phyloP scores from a whole-genome alignment of 2,797 vertebrate species.

The Mareca strepera region DNA sequence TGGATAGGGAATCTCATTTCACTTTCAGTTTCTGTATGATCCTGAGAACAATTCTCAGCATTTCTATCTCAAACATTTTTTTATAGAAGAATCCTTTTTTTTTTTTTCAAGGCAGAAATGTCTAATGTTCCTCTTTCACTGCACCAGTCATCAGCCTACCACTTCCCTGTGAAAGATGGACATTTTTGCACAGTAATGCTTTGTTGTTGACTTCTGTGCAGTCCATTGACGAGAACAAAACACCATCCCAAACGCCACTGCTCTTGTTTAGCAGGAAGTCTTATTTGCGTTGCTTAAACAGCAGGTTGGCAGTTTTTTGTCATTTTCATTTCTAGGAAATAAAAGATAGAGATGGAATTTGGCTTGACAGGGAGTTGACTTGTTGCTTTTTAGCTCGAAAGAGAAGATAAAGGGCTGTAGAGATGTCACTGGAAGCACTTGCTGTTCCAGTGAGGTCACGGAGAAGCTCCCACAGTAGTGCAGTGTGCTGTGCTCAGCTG shows the following conservation, averaged over 20 bases:
- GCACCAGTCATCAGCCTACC: conserved; percentile 21
- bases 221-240: conserved; percentile 61
- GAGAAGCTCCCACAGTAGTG: conserved; percentile 43
- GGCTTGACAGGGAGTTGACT: conserved; percentile 49
- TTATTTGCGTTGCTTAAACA: conserved; percentile 49
- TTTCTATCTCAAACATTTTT: not conserved
- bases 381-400: conserved; percentile 34
- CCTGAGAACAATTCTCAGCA: not conserved
- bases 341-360: conserved; percentile 47
- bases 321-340: conserved; percentile 53
- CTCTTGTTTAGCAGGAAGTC: conserved; percentile 61
- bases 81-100: not conserved
- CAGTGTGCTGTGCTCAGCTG: conserved; percentile 19
- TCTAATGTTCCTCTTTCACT: conserved; percentile 36
- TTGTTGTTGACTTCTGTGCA: conserved; percentile 61
- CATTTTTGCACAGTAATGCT: conserved; percentile 60
- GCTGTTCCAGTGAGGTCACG: conserved; percentile 51
- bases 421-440: conserved; percentile 16
- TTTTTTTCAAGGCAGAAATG: not conserved
- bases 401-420: conserved; percentile 47
- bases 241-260: conserved; percentile 42
- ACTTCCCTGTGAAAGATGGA: conserved; percentile 43
- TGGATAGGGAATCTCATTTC: not conserved
- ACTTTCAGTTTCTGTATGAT: not conserved
- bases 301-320: conserved; percentile 63